phyloP scores from a whole-genome alignment of 2,888 invertebrate genomes.

The Lycia hirtaria region DNA sequence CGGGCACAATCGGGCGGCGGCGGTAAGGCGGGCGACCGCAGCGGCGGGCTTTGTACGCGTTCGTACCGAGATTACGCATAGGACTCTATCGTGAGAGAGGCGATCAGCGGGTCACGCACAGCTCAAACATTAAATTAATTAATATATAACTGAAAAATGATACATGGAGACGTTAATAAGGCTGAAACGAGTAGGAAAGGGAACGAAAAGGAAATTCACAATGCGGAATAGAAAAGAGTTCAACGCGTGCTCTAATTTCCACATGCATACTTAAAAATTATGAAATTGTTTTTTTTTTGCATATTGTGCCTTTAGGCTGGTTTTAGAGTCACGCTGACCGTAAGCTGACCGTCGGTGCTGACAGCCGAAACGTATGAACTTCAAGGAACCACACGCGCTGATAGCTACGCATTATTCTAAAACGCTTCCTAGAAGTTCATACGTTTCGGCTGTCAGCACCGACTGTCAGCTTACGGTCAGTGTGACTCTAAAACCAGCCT shows the following conservation, averaged over 20 bases:
- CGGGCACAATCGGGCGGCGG: slow-evolving; percentile 66
- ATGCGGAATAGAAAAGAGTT: slow-evolving; percentile 10
- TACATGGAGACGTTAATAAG: background rate
- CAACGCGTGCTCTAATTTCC: slow-evolving; percentile 19
- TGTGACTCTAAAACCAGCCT: too few relatives aligned
- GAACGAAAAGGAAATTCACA: background rate
- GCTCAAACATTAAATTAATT: background rate
- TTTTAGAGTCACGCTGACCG: too few relatives aligned
- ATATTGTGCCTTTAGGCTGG: too few relatives aligned
- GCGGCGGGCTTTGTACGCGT: slow-evolving; percentile 80
- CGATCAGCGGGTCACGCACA: slow-evolving; percentile 14
- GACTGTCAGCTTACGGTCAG: too few relatives aligned
- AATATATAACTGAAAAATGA: background rate
- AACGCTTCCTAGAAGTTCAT: too few relatives aligned
- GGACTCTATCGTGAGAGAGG: slow-evolving; percentile 32
- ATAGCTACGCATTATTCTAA: too few relatives aligned
- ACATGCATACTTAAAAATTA: background rate
- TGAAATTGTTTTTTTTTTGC: too few relatives aligned
- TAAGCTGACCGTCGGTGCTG: too few relatives aligned
- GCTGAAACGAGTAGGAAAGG: background rate
- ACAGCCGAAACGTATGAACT: too few relatives aligned
- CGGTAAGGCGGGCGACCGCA: slow-evolving; percentile 81
- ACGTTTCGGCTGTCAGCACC: too few relatives aligned
- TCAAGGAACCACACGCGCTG: too few relatives aligned
- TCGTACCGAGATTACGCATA: slow-evolving; percentile 63